Percentiles rank a stretch among this genome's conserved stretches.
Conservation (phyloP, 23 tunicate genomes). For the Pegea sp. region DNA sequence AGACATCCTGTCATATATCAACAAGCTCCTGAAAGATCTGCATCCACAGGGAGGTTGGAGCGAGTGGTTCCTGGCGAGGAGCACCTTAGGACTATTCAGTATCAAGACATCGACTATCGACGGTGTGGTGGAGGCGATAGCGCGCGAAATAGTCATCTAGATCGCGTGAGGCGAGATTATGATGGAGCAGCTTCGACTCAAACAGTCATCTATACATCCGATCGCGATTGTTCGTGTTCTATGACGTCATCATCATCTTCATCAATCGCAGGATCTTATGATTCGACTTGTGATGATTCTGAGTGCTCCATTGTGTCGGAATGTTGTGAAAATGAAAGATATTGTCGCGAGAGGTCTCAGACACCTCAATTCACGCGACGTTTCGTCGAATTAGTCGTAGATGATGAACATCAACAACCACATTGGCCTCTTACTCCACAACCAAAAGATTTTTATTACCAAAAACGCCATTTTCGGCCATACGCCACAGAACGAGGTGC, state of each 20-base stretch:
- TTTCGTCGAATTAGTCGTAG: too few relatives aligned
- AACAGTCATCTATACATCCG: neutral
- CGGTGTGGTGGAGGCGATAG: too few relatives aligned
- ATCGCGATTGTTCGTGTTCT: neutral
- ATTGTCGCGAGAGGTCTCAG: too few relatives aligned
- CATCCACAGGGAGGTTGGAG: neutral
- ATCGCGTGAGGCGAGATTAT: neutral
- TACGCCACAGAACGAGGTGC: too few relatives aligned
- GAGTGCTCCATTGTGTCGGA: conserved; percentile 1
- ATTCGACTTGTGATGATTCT: neutral
- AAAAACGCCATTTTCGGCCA: neutral
- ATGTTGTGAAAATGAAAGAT: neutral
- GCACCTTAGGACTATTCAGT: too few relatives aligned
- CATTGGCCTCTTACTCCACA: conserved; percentile 1
- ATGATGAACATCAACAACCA: neutral
- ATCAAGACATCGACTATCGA: neutral
- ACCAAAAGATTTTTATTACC: neutral
- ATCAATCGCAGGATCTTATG: neutral
- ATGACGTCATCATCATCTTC: neutral
- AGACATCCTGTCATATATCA: neutral
- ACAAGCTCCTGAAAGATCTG: neutral
- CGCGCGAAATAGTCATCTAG: neutral
- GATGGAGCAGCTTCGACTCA: too few relatives aligned
- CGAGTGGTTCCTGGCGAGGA: neutral
- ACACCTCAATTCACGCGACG: too few relatives aligned